Evolutionary conservation across 2,113 vertebrate genomes (phyloP).

Genomic region (Delphinapterus leucas): DNA sequence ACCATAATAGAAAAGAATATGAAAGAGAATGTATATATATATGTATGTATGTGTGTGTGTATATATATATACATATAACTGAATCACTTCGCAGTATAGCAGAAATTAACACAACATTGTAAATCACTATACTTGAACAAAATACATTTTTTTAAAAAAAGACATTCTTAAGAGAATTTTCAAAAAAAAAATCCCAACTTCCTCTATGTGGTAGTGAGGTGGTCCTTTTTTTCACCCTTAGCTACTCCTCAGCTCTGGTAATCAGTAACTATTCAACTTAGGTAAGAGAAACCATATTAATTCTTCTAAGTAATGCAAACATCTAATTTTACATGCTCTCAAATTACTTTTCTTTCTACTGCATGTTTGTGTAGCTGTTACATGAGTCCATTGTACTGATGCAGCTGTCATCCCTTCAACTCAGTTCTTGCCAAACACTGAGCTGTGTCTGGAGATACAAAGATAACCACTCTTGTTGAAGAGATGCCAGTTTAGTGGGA

Average conservation of each 20-base stretch:
- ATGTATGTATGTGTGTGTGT: too few relatives aligned
- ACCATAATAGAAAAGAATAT: not conserved
- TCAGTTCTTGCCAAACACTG: constrained; percentile 43
- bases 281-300: not conserved
- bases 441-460: constrained; percentile 54
- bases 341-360: not conserved
- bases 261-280: not conserved
- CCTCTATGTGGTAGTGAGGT: not conserved
- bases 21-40: not conserved
- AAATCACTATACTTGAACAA: not conserved
- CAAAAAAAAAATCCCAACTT: not conserved
- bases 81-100: not conserved
- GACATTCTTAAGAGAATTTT: not conserved
- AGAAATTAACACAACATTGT: not conserved
- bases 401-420: constrained; percentile 50
- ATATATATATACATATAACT: not conserved
- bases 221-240: not conserved
- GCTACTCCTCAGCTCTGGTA: not conserved
- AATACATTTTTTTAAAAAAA: not conserved
- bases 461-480: constrained; percentile 54
- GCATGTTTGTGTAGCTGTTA: not conserved
- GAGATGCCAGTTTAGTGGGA: constrained; percentile 38
- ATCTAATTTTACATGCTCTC: not conserved
- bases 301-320: constrained; percentile 32
- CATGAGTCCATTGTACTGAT: constrained; percentile 25